Conservation (phyloP, 2,888 invertebrate species). For the Aphelenchoides bicaudatus region DNA sequence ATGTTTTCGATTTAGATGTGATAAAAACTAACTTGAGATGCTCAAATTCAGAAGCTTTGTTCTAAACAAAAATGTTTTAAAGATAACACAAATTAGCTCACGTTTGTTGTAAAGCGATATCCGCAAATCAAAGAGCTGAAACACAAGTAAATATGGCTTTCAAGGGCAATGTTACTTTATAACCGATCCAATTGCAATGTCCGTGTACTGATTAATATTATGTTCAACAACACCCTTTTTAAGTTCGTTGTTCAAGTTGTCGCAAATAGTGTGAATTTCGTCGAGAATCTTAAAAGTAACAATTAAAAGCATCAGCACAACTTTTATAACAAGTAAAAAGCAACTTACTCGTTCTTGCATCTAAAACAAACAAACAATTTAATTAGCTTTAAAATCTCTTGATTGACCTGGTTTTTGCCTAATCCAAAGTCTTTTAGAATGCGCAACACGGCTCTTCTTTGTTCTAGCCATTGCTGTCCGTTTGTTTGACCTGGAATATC, state of each 20-base stretch:
- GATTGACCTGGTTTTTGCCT: conserved; percentile 27
- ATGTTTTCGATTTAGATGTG: too few species aligned
- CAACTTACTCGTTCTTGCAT: conserved; percentile 24
- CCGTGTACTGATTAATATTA: conserved; percentile 6
- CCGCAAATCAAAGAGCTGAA: neutral
- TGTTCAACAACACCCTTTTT: neutral
- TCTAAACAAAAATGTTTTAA: too few species aligned
- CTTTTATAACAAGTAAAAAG: neutral
- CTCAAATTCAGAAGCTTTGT: too few species aligned
- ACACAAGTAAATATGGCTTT: too few species aligned
- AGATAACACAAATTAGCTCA: too few species aligned
- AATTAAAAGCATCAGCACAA: neutral
- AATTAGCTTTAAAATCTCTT: too few species aligned
- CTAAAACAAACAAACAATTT: too few species aligned
- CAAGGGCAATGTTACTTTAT: too few species aligned
- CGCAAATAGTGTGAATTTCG: conserved; percentile 24
- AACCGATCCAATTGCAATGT: too few species aligned
- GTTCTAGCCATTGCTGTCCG: conserved; percentile 25
- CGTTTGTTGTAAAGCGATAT: neutral
- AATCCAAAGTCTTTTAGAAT: conserved; percentile 25
- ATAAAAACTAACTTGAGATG: too few species aligned
- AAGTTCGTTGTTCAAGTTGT: conserved; percentile 22
- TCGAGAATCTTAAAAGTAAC: conserved; percentile 21
- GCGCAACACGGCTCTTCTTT: conserved; percentile 20
- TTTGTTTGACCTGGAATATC: neutral